Base-by-base conservation (phyloP, 2,113 vertebrate genomes). In the Rhabdornis inornatus region DNA sequence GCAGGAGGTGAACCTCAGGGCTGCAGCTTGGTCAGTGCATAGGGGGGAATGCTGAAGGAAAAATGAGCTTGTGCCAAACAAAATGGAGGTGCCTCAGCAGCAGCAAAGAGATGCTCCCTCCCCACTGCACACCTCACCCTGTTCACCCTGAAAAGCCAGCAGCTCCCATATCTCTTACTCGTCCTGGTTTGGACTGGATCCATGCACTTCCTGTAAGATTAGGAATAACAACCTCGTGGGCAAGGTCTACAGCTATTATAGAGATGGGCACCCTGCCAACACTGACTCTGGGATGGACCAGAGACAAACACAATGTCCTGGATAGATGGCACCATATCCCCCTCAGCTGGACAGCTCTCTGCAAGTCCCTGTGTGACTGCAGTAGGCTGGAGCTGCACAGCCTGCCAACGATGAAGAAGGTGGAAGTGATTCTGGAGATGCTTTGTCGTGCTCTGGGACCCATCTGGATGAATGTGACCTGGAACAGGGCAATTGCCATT, bases 141-240 rank as follows among this genome's bases (percentile, higher is more conserved):
- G 31, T 15, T 63, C 7, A 9, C n/a, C 69, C 70, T 40, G 35
- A 55, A 83, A 6, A 66, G 53, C 65, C 56, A 68, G 30, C 47
- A 64, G 39, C 53, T 81, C 52, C 68, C 28, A 1, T 27, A 21
- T 12, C 72, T 89, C 87, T 84, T 37, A 25, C 24, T 47, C 0
- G 0, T 39, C 40, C 35, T 61, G 55, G 21, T 77, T 24, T 81
- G 81, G 87, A 69, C 40, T 64, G 55, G 50, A 69, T 83, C 77
- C 68, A 49, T 11, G 33, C 30, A 30, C 14, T 49, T 92, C 63
- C 59, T 64, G 59, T 76, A 83, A 52, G 22, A 88, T 50, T 3
- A 71, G 49, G 19, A 94, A 13, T 56, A 89, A 89, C 40, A 80
- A 11, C 39, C 70, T 55, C 0, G 0, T 0, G 0, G 64, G 44